phyloP scores from a whole-genome alignment of 1,140 invertebrate species.

The Sitophilus oryzae region DNA sequence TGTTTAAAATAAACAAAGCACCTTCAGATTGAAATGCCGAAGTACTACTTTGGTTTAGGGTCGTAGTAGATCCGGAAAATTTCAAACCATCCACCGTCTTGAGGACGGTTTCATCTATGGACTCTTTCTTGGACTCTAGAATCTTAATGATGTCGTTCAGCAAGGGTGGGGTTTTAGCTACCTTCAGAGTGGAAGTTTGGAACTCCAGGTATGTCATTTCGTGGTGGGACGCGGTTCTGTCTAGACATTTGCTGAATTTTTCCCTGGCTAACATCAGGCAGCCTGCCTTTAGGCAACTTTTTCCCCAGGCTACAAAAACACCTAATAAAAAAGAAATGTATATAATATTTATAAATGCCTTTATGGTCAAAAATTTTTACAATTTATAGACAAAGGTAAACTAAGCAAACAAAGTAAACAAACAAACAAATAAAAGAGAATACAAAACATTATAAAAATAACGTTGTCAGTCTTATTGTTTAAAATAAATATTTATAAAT shows the following conservation, averaged over 20 bases:
- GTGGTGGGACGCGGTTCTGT: slow-evolving; percentile 38
- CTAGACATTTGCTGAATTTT: slow-evolving; percentile 56
- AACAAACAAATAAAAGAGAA: no score
- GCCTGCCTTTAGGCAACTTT: slow-evolving; percentile 72
- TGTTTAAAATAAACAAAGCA: slow-evolving; percentile 45
- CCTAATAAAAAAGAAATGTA: slow-evolving; percentile 41
- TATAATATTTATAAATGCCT: not conserved
- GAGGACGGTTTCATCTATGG: slow-evolving; percentile 26
- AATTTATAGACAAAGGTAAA: no score
- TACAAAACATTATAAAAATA: no score
- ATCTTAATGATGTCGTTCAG: slow-evolving; percentile 63
- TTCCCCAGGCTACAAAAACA: slow-evolving; percentile 82
- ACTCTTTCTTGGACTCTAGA: slow-evolving; percentile 49
- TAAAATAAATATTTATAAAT: no score
- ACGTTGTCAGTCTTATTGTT: no score
- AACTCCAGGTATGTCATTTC: slow-evolving; percentile 17
- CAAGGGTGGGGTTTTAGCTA: slow-evolving; percentile 54
- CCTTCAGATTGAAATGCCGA: slow-evolving; percentile 27
- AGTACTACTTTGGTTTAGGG: slow-evolving; percentile 25
- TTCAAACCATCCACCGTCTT: slow-evolving; percentile 17
- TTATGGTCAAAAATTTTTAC: no score
- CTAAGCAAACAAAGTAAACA: no score
- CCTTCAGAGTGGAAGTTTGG: slow-evolving; percentile 35
- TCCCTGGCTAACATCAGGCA: slow-evolving; percentile 68
- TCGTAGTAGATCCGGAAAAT: slow-evolving; percentile 26